Conservation (phyloP, 2,113 vertebrate species). For the Centropus bengalensis region DNA sequence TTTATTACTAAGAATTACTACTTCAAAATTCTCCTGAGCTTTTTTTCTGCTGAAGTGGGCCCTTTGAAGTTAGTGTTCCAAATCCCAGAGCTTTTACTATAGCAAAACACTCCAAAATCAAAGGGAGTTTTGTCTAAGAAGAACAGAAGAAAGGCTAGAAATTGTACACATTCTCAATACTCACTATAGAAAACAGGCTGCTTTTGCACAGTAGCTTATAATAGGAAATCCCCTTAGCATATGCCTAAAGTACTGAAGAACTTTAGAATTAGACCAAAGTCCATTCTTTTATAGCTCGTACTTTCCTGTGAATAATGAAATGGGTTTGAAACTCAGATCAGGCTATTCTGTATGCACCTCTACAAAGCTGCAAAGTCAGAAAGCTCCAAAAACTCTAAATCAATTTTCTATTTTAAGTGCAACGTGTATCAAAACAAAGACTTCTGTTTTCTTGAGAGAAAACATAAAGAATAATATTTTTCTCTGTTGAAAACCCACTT, state of each 20-base stretch:
- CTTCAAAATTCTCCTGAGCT: neutral
- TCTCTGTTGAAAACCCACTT: neutral
- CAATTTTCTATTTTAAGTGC: neutral
- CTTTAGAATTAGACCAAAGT: neutral
- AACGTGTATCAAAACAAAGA: neutral
- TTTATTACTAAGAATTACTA: neutral
- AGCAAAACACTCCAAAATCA: slow-evolving; percentile 17
- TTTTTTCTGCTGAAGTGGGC: neutral
- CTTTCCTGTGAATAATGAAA: neutral
- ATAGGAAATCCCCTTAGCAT: neutral
- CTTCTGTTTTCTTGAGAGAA: neutral
- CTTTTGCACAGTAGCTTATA: neutral
- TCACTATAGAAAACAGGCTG: neutral
- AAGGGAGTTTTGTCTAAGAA: neutral
- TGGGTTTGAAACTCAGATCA: neutral
- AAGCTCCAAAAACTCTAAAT: neutral
- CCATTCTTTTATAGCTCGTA: neutral
- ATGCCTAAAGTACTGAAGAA: neutral
- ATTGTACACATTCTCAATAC: neutral
- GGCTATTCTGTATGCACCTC: neutral
- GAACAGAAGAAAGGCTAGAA: neutral
- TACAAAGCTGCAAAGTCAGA: neutral
- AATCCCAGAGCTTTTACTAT: slow-evolving; percentile 11
- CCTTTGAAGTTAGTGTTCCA: slow-evolving; percentile 8
- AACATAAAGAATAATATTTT: neutral